A percentile compares a stretch with the other conserved stretches of the same genome.
Evolutionary conservation across 2,888 invertebrate genomes (phyloP).

Genomic region (Pachymerium ferrugineum): DNA sequence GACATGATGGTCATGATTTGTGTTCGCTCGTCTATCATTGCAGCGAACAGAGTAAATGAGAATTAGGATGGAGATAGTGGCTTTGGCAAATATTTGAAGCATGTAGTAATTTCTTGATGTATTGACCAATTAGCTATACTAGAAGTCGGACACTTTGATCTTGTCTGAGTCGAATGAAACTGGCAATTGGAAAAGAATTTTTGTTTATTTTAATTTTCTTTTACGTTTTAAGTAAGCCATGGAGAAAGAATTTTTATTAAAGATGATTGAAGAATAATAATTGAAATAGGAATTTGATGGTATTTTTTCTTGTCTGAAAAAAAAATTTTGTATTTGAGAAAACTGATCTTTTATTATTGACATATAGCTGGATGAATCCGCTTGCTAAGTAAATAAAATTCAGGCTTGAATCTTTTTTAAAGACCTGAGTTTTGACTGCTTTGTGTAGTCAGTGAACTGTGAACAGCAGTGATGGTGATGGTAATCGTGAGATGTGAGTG

Average conservation of each 20-base stretch:
- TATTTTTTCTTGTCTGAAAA: too few species aligned
- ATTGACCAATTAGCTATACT: neutral
- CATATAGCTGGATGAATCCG: neutral
- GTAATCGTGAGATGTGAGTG: slow-evolving; percentile 4
- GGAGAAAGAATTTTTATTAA: too few species aligned
- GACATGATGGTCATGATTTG: neutral
- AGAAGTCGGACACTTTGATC: neutral
- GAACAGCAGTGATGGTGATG: slow-evolving; percentile 3
- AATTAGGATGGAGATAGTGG: neutral
- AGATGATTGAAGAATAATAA: too few species aligned
- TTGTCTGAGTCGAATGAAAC: too few species aligned
- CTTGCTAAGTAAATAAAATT: slow-evolving; percentile 2
- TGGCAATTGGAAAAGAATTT: too few species aligned
- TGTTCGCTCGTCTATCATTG: neutral
- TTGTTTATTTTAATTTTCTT: too few species aligned
- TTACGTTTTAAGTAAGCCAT: too few species aligned
- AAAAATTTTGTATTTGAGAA: too few species aligned
- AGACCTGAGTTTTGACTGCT: neutral
- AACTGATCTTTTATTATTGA: neutral
- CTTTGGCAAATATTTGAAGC: neutral
- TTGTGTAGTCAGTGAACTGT: neutral
- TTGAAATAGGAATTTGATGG: too few species aligned
- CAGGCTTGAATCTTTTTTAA: neutral
- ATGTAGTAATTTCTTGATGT: neutral
- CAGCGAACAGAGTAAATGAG: neutral